These are phyloP conservation scores for Acheta domesticus DNA, from an alignment of 2,888 invertebrate genomes.

Conservation along the genomic window DNA sequence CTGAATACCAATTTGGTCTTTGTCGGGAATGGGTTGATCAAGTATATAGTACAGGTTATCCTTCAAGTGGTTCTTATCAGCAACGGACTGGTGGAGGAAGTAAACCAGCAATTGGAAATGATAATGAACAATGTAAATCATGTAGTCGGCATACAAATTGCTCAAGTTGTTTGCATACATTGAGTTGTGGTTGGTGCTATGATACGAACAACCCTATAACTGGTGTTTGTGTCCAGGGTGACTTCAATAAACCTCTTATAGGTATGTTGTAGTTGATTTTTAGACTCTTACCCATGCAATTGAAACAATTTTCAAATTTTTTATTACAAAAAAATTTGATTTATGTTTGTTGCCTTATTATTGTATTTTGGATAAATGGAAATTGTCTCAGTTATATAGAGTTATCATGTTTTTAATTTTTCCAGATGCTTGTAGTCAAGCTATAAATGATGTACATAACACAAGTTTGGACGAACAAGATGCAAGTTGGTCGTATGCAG, in stretches of 20 bases:
- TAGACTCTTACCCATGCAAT: too few species aligned
- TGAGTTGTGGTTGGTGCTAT: constrained; percentile 95
- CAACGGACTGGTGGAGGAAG: constrained; percentile 22
- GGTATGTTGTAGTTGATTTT: constrained; percentile 45
- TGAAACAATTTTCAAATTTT: too few species aligned
- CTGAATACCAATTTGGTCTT: constrained; percentile 88
- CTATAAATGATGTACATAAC: constrained; percentile 55
- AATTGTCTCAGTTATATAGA: too few species aligned
- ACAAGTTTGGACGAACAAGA: constrained; percentile 55
- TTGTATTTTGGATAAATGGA: too few species aligned
- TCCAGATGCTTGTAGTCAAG: constrained; percentile 56
- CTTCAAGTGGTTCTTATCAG: constrained; percentile 19
- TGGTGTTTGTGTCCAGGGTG: constrained; percentile 81
- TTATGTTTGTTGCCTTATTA: too few species aligned
- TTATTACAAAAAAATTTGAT: too few species aligned
- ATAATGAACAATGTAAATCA: constrained; percentile 65
- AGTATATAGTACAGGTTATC: constrained; percentile 47
- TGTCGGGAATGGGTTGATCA: constrained; percentile 93
- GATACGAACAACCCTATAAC: constrained; percentile 82
- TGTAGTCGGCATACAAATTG: constrained; percentile 74
- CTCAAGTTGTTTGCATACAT: constrained; percentile 71
- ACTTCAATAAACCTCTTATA: constrained; percentile 73
- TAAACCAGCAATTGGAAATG: constrained; percentile 23
- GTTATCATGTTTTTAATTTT: not conserved
- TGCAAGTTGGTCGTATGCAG: constrained; percentile 85